These are phyloP conservation scores for Sparidentex hasta DNA, from an alignment of 2,797 vertebrate species.

Conservation along the genomic window DNA sequence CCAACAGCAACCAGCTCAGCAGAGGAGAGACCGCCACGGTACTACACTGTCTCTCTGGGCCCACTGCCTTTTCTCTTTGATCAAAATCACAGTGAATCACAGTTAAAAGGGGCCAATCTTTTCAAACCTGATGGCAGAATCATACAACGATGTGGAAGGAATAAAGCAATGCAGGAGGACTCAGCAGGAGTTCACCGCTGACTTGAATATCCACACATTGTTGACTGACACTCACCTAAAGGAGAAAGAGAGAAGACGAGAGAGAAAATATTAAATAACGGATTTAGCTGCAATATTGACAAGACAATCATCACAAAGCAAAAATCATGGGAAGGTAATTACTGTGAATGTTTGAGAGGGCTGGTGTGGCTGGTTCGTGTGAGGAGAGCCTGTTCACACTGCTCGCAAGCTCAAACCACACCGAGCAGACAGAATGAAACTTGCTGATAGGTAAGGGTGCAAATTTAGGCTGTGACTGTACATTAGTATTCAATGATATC, in stretches of 20 bases:
- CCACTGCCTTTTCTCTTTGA: constrained; percentile 53
- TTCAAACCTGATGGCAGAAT: constrained; percentile 79
- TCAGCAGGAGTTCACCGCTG: constrained; percentile 56
- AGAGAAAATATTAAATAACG: constrained; percentile 64
- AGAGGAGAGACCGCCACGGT: constrained; percentile 33
- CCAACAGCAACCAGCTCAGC: constrained; percentile 39
- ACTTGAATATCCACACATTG: constrained; percentile 73
- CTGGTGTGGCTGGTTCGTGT: constrained; percentile 27
- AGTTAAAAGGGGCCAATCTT: constrained; percentile 39
- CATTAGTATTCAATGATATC: constrained; percentile 39
- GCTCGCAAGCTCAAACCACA: constrained; percentile 13
- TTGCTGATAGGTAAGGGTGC: constrained; percentile 40
- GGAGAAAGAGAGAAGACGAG: constrained; percentile 49
- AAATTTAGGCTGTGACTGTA: constrained; percentile 31
- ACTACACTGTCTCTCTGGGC: constrained; percentile 38
- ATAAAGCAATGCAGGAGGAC: constrained; percentile 54
- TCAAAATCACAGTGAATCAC: constrained; percentile 66
- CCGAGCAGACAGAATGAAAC: constrained; percentile 13
- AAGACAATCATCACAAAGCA: constrained; percentile 66
- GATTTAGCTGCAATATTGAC: constrained; percentile 70
- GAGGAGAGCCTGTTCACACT: constrained; percentile 14
- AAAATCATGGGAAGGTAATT: constrained; percentile 68
- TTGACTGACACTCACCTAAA: constrained; percentile 87
- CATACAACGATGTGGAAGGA: constrained; percentile 52
- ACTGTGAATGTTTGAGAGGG: constrained; percentile 65